Percentiles rank a stretch among this genome's conserved stretches.
Evolutionary conservation across 2,113 vertebrate species (phyloP).

Genomic region (Odontophorus gujanensis): DNA sequence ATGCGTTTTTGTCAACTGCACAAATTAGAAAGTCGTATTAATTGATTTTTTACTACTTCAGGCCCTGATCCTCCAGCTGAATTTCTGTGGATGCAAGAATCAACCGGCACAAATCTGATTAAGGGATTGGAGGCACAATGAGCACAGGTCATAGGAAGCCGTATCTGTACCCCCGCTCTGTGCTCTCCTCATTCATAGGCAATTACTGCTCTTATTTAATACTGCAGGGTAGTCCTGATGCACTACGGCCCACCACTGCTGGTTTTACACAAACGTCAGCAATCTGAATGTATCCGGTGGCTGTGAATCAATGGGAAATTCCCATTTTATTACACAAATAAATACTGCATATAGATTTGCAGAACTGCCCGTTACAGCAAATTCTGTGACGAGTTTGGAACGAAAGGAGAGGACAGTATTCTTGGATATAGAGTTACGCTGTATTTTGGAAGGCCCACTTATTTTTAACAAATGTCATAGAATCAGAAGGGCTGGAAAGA

Average conservation of each 20-base stretch:
- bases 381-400: not conserved
- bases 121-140: conserved; percentile 47
- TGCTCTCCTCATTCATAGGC: conserved; percentile 58
- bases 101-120: conserved; percentile 58
- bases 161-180: conserved; percentile 43
- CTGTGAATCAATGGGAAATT: conserved; percentile 43
- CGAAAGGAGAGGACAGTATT: not conserved
- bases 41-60: conserved; percentile 68
- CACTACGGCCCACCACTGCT: not conserved
- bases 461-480: not conserved
- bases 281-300: not conserved
- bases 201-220: conserved; percentile 65
- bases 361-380: not conserved
- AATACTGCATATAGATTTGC: not conserved
- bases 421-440: not conserved
- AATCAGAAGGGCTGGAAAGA: no score
- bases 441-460: not conserved
- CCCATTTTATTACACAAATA: conserved; percentile 34
- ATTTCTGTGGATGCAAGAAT: conserved; percentile 33
- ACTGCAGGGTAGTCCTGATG: conserved; percentile 20
- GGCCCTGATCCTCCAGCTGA: conserved; percentile 49
- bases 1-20: conserved; percentile 57
- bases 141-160: conserved; percentile 50
- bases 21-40: conserved; percentile 74
- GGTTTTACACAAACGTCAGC: not conserved